Conservation (phyloP, 2,113 vertebrate genomes). For the Pituophis catenifer region DNA sequence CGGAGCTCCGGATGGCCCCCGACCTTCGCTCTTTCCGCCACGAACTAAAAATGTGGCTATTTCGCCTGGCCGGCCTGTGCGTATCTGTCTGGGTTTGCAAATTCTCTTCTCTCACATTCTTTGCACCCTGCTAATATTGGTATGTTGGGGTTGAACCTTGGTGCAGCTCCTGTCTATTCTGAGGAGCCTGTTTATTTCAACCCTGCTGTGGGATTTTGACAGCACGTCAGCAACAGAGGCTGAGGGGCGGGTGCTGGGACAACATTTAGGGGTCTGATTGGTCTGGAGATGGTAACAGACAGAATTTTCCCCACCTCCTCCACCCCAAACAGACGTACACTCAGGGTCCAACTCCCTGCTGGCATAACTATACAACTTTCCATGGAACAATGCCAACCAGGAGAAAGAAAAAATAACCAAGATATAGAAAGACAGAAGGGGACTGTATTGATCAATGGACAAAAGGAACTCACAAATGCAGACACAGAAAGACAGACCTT, state of each 20-base stretch:
- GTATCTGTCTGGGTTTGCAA: slow-evolving; percentile 64
- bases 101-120: slow-evolving; percentile 84
- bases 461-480: slow-evolving; percentile 11
- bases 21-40: no score
- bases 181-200: slow-evolving; percentile 28
- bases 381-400: slow-evolving; percentile 10
- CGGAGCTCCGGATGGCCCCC: no score
- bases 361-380: slow-evolving; percentile 12
- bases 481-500: background rate
- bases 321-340: background rate
- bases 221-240: background rate
- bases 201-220: slow-evolving; percentile 22
- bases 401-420: slow-evolving; percentile 17
- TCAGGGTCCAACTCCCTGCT: slow-evolving; percentile 19
- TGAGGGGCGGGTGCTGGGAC: background rate
- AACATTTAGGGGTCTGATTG: background rate
- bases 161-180: slow-evolving; percentile 31
- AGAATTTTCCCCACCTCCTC: background rate
- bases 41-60: no score
- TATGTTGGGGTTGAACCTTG: slow-evolving; percentile 62
- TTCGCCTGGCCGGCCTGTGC: no score
- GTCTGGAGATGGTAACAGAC: background rate
- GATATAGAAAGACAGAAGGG: slow-evolving; percentile 23
- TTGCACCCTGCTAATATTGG: slow-evolving; percentile 80
- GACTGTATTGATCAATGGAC: slow-evolving; percentile 22